A percentile compares a stretch with the other conserved stretches of the same genome.
These are phyloP conservation scores for Epinephelus malabaricus DNA, from an alignment of 2,797 vertebrate species.

Conservation along the genomic window DNA sequence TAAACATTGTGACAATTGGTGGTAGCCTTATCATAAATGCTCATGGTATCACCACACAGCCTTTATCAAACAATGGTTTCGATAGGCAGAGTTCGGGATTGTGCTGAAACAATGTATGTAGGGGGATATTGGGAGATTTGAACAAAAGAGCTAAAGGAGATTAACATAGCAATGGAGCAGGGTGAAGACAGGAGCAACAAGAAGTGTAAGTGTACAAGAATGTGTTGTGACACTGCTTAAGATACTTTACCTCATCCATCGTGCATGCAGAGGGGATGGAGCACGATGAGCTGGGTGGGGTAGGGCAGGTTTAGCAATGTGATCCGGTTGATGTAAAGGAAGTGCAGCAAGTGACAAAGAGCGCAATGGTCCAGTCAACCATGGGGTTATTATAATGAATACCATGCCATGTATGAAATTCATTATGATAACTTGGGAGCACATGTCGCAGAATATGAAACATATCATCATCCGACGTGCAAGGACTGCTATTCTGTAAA, in stretches of 20 bases:
- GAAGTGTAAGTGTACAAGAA: slow-evolving; percentile 29
- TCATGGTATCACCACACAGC: slow-evolving; percentile 9
- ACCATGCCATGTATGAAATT: slow-evolving; percentile 17
- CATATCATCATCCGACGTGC: slow-evolving; percentile 10
- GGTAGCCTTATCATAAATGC: slow-evolving; percentile 58
- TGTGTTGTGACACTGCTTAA: neutral
- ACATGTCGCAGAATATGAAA: slow-evolving; percentile 7
- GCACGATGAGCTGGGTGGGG: neutral
- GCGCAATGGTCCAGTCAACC: slow-evolving; percentile 2
- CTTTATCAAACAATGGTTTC: slow-evolving; percentile 70
- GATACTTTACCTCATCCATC: slow-evolving; percentile 14
- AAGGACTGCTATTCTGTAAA: slow-evolving; percentile 27
- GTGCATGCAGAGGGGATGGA: neutral
- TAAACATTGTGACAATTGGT: slow-evolving; percentile 66
- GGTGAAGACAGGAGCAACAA: slow-evolving; percentile 6
- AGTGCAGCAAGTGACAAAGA: slow-evolving; percentile 1
- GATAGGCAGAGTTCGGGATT: slow-evolving; percentile 48
- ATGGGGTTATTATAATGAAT: slow-evolving; percentile 17
- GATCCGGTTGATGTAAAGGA: neutral
- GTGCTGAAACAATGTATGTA: slow-evolving; percentile 33
- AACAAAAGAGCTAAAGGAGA: slow-evolving; percentile 40
- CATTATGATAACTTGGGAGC: slow-evolving; percentile 9
- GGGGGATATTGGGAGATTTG: slow-evolving; percentile 35
- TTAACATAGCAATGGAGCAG: neutral
- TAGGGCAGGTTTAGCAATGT: neutral